Evolutionary conservation across 2,888 invertebrate genomes (phyloP), one percentile per base, ranked within the genome.

Genomic region (Caenorhabditis japonica): DNA sequence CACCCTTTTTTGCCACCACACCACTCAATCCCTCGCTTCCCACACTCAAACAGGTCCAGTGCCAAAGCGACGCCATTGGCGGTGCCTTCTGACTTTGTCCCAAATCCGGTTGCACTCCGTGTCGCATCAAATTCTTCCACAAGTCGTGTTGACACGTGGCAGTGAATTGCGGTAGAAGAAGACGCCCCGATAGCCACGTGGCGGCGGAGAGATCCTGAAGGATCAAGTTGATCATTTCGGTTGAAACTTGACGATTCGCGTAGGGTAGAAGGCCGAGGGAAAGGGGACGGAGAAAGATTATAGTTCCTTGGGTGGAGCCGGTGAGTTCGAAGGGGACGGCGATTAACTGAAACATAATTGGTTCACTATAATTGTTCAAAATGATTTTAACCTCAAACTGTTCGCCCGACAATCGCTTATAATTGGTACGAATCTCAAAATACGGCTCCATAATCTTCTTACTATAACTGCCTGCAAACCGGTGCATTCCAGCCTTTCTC

Each of bases 101-200:
- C 13, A 73, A 23, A 39, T 73, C 73, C 25, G 66, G 56, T 21
- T 60, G 60, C n/a, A 73, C 51, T 25, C 73, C 73, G 19, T 61
- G 43, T 5, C 49, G n/a, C 47, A 56, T 33, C 34, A 73, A 39
- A 52, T 73, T 73, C 61, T 68, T 68, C 73, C 73, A 73, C 23
- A 73, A 21, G 36, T 73, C 73, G 36, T 66, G 55, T 17, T 25
- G 17, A n/a, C 52, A 44, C n/a, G 23, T 43, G 1, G 52, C 46
- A 0, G 25, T 25, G 23, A 68, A 60, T 41, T 60, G 46, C 3
- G 73, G 73, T 7, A 73, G 41, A 19, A 73, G 55, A 10, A 73
- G 41, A 7, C 41, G 36, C 17, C 60, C 72, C 7, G n/a, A 3
- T 0, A 13, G 15, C 46, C 43, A 53, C 10, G 12, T 10, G 19